These are phyloP conservation scores for Apis florea DNA, from an alignment of 1,140 invertebrate genomes.

Conservation along the genomic window DNA sequence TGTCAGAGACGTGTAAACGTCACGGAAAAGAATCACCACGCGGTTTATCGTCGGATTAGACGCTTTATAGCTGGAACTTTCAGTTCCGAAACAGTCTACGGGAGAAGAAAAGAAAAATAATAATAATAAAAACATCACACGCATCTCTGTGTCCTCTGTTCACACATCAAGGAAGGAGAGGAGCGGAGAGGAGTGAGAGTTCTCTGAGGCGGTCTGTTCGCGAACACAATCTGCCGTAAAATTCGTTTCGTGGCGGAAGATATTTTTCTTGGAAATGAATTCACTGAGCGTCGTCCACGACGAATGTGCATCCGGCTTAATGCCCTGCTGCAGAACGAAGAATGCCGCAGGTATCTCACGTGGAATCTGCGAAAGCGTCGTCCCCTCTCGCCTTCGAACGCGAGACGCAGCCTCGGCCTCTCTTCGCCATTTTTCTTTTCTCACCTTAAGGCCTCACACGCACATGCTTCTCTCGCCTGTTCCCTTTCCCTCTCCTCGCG, in stretches of 20 bases:
- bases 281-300: constrained; percentile 59
- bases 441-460: constrained; percentile 51
- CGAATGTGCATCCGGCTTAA: constrained; percentile 69
- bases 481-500: neutral
- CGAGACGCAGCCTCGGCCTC: constrained; percentile 27
- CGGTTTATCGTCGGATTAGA: constrained; percentile 57
- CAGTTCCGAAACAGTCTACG: constrained; percentile 1
- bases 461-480: constrained; percentile 1
- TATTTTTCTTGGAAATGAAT: constrained; percentile 65
- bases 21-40: constrained; percentile 42
- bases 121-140: neutral
- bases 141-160: neutral
- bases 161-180: neutral
- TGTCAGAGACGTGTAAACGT: constrained; percentile 25
- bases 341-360: constrained; percentile 67
- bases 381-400: constrained; percentile 52
- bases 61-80: constrained; percentile 46
- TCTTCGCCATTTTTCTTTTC: constrained; percentile 65
- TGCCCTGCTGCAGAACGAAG: constrained; percentile 56
- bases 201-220: constrained; percentile 24
- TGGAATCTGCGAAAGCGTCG: constrained; percentile 65
- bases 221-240: constrained; percentile 62
- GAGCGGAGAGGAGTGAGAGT: neutral
- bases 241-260: constrained; percentile 63
- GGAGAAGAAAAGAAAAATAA: constrained; percentile 8